Conservation (phyloP, 1,140 invertebrate species). For the Cotesia typhae region DNA sequence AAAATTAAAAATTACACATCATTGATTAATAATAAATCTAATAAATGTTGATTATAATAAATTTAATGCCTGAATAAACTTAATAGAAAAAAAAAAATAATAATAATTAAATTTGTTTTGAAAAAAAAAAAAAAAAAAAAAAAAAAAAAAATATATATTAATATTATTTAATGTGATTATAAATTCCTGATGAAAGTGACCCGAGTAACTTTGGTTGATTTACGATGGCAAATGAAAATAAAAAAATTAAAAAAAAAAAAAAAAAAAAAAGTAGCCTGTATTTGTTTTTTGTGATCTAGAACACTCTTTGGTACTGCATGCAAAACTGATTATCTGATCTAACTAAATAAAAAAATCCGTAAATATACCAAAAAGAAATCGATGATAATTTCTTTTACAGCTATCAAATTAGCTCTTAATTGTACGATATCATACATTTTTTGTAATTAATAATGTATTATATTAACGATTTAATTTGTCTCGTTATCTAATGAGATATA, state of each 20-base stretch:
- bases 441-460: background rate
- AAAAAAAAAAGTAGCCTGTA: constrained; percentile 7
- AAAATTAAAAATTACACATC: too few relatives aligned
- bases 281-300: constrained; percentile 22
- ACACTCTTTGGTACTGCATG: constrained; percentile 18
- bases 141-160: too few relatives aligned
- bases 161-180: background rate
- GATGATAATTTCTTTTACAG: background rate
- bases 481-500: constrained; percentile 37
- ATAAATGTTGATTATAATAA: too few relatives aligned
- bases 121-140: too few relatives aligned
- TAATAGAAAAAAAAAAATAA: too few relatives aligned
- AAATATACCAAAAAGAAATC: background rate
- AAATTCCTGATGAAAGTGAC: too few relatives aligned
- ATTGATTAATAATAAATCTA: too few relatives aligned
- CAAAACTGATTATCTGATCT: background rate
- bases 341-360: constrained; percentile 3
- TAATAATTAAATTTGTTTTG: too few relatives aligned
- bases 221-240: constrained; percentile 42
- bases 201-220: background rate
- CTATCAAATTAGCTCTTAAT: background rate
- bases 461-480: constrained; percentile 47
- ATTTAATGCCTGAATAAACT: too few relatives aligned
- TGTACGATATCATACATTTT: constrained; percentile 2
- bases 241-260: constrained; percentile 50